Evolutionary conservation across 1,140 invertebrate genomes (phyloP), one percentile per base, ranked within the genome.

Genomic region (Theocolax elegans): DNA sequence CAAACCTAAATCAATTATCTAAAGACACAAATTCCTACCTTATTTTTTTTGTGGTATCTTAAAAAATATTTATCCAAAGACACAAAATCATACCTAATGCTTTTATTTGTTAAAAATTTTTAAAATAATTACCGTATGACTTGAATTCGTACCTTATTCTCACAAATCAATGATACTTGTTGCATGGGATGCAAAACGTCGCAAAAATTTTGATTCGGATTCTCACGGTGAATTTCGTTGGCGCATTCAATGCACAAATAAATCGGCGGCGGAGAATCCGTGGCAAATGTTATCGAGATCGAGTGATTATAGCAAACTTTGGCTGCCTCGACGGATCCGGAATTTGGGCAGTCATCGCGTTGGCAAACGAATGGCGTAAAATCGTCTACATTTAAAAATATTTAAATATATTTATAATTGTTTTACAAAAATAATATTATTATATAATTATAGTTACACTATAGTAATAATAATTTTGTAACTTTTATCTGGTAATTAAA

Each of bases 181-280:
- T 95, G 94, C 90, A 97, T 96, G 0, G 97, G 97, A 84, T 96
- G 94, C 54, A 98, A 87, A 75, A 98, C 93, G 82, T 97, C 96
- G 76, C 94, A 92, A 81, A 94, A 95, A 76, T 95, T 90, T 81
- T 96, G 92, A 83, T 95, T 92, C 13, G 90, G 92, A 85, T 91
- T 92, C 81, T 91, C 92, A 40, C 92, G 89, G 80, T 91, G 92
- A 73, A 98, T 93, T 82, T 95, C 92, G 81, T 97, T 97, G 35
- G 95, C 94, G 86, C 98, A 99, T 81, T 97, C 96, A 75, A 97
- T 95, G 81, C 98, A 99, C 0, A 99, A 88, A 81, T 97, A 97
- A 6, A 99, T 87, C 0, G 97, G 97, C 12, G 97, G 97, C 0
- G 97, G 95, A 66, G 91, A 94, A 87, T 92, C 95, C 67, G 87